Percentiles rank a stretch among this genome's conserved stretches.
These are phyloP conservation scores for Doris montereyensis DNA, from an alignment of 2,888 invertebrate genomes.

Conservation along the genomic window DNA sequence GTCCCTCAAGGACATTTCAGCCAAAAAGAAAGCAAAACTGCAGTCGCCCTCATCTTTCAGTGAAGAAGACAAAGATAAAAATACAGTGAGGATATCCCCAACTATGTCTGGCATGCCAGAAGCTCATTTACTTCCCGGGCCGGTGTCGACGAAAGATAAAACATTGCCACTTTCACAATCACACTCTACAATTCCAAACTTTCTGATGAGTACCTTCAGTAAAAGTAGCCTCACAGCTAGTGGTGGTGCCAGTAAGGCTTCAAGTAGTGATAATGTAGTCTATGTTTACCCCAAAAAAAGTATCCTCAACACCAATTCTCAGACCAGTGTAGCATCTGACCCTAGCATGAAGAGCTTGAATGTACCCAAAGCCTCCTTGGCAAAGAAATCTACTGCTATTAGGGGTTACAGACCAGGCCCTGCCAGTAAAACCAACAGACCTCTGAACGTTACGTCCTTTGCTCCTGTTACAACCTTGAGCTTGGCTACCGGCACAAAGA, in stretches of 20 bases:
- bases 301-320: too few relatives aligned
- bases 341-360: too few relatives aligned
- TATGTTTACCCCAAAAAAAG: too few relatives aligned
- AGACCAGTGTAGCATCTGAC: too few relatives aligned
- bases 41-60: background rate
- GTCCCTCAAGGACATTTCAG: background rate
- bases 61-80: background rate
- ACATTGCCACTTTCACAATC: background rate
- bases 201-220: constrained; percentile 9
- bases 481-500: background rate
- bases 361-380: too few relatives aligned
- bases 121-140: too few relatives aligned
- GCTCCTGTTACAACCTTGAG: background rate
- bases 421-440: background rate
- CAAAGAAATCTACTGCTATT: too few relatives aligned
- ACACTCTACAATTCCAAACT: background rate
- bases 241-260: too few relatives aligned
- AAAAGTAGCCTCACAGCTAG: too few relatives aligned
- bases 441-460: background rate
- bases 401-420: background rate
- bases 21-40: background rate
- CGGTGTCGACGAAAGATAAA: too few relatives aligned
- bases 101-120: too few relatives aligned
- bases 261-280: too few relatives aligned
- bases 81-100: background rate